Conservation (phyloP, 2,797 vertebrate genomes). For the Premnoplex brunnescens region DNA sequence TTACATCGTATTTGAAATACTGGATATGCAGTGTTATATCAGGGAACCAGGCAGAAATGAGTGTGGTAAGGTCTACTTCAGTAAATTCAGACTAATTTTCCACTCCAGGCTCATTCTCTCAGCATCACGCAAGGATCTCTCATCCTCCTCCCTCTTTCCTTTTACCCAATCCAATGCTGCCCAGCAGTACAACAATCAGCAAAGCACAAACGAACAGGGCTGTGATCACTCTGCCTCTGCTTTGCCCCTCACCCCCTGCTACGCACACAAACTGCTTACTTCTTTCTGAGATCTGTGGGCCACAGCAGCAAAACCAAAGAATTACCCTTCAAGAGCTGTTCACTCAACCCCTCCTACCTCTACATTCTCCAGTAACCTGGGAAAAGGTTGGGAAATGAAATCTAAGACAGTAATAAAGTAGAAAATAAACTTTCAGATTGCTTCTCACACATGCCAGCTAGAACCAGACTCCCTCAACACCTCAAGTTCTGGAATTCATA, state of each 20-base stretch:
- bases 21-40: not conserved
- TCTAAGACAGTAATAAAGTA: not conserved
- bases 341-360: not conserved
- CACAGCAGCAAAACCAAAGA: conserved; percentile 18
- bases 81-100: not conserved
- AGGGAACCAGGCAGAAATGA: not conserved
- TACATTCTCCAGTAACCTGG: not conserved
- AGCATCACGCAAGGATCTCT: not conserved
- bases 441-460: not conserved
- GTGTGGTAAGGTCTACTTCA: not conserved
- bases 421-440: not conserved
- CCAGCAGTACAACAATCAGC: not conserved
- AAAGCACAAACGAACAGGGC: accelerated
- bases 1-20: not conserved
- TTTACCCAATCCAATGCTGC: not conserved
- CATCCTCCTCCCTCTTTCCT: not conserved
- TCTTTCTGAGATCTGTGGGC: not conserved
- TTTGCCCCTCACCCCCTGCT: not conserved
- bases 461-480: not conserved
- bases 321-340: not conserved
- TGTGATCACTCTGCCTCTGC: not conserved
- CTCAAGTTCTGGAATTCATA: not conserved
- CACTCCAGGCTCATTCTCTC: not conserved
- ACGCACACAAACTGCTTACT: not conserved
- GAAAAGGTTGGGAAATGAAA: not conserved